These are phyloP conservation scores for Pantherophis guttatus DNA, from an alignment of 2,113 vertebrate genomes.

Conservation along the genomic window DNA sequence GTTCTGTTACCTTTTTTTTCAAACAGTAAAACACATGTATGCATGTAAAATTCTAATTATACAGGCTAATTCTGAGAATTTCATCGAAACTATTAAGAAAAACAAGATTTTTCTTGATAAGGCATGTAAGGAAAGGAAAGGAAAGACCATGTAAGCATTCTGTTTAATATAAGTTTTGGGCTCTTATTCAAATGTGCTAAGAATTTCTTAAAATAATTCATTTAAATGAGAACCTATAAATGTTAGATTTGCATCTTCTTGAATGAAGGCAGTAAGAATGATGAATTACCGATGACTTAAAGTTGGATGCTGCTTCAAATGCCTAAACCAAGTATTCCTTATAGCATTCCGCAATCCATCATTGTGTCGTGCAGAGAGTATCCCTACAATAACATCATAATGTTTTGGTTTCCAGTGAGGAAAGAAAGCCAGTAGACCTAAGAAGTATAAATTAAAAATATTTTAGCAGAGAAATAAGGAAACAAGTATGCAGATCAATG, in stretches of 20 bases:
- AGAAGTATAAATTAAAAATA: slow-evolving; percentile 47
- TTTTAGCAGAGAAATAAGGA: background rate
- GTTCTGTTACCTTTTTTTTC: background rate
- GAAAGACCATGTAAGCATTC: background rate
- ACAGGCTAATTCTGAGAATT: background rate
- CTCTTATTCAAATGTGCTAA: background rate
- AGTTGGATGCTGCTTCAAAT: slow-evolving; percentile 76
- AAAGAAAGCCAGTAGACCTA: slow-evolving; percentile 64
- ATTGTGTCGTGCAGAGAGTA: slow-evolving; percentile 90
- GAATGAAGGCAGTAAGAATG: background rate
- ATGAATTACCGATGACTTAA: slow-evolving; percentile 80
- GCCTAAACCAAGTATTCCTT: slow-evolving; percentile 89
- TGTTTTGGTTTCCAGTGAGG: slow-evolving; percentile 67
- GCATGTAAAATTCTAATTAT: too few species aligned
- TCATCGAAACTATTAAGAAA: background rate
- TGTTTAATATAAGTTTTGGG: background rate
- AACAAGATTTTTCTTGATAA: background rate
- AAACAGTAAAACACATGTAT: background rate
- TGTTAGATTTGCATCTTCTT: background rate
- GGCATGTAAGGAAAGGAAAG: background rate
- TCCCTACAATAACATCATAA: slow-evolving; percentile 88
- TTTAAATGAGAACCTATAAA: background rate
- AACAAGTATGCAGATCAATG: background rate
- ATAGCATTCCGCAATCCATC: slow-evolving; percentile 84
- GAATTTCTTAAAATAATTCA: background rate